Base-by-base conservation (phyloP, 2,888 invertebrate genomes). In the Ophion obscuratus region DNA sequence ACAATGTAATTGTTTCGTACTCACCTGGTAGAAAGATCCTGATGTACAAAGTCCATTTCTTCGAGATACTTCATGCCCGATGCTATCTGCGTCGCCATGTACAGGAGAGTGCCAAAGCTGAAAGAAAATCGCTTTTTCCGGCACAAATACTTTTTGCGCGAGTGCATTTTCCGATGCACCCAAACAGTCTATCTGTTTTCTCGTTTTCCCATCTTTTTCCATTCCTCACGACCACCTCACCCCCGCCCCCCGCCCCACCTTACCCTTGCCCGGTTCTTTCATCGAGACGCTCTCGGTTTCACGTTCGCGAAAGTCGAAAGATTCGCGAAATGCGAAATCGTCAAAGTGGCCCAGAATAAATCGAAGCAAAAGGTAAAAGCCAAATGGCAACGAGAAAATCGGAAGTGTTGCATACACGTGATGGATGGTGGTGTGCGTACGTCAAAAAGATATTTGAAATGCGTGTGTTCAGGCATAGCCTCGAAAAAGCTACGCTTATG, bases 1-100 rank as follows among this genome's bases (percentile, higher is more conserved):
- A 59, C 27, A 70, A 47, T 24, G 44, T n/a, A 36, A 88, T 85
- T 79, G 62, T 93, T 94, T 61, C 57, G n/a, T 24, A 31, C 89
- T 95, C 95, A 97, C 97, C 97, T 96, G 90, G 98, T 96, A 89
- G 98, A 97, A 91, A 98, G 95, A 95, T 98, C 98, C 92, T 97
- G 96, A 95, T 98, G 98, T 89, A 98, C 97, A 94, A 97, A 97
- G 94, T 97, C 96, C 94, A 97, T 95, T 89, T 97, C 96, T 95
- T 98, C 98, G 93, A 98, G 95, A 95, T 98, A 97, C 94, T 98
- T 97, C 97, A 98, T 98, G 89, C 98, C 98, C 85, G 97, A 97
- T 90, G 98, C 97, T 94, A 98, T 97, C 95, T 98, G 97, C 88
- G 97, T 96, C 88, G 97, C 97, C 96, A 98, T 97, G 95, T 97